Conservation (phyloP, 2,797 vertebrate genomes). For the Sebastes vulpes region DNA sequence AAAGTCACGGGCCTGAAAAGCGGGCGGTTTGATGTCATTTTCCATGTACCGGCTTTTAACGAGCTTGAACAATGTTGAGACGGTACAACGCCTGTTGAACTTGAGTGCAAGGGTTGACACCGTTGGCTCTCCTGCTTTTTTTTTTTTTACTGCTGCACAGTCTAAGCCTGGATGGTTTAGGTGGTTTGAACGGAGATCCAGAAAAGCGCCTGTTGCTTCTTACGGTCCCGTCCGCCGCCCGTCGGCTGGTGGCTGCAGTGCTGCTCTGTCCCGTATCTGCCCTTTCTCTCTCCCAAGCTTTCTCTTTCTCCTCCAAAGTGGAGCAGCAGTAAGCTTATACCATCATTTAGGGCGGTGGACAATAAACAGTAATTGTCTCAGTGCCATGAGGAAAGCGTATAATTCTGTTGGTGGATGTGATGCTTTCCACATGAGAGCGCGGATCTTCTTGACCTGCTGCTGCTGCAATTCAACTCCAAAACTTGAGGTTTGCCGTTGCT, state of each 20-base stretch:
- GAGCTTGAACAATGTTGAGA: slow-evolving; percentile 60
- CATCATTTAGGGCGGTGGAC: slow-evolving; percentile 72
- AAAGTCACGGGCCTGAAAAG: slow-evolving; percentile 69
- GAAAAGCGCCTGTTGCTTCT: slow-evolving; percentile 45
- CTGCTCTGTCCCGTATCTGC: slow-evolving; percentile 58
- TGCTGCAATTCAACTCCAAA: slow-evolving; percentile 63
- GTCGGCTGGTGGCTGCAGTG: slow-evolving; percentile 34
- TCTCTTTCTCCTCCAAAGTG: slow-evolving; percentile 52
- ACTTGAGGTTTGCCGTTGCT: slow-evolving; percentile 62
- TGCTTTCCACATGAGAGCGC: slow-evolving; percentile 79
- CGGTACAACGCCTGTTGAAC: slow-evolving; percentile 47
- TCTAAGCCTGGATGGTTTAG: slow-evolving; percentile 31
- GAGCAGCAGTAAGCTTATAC: slow-evolving; percentile 67
- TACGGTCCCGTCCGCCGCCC: slow-evolving; percentile 30
- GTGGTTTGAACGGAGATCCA: slow-evolving; percentile 64
- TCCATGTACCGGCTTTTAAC: slow-evolving; percentile 70
- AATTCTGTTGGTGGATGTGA: slow-evolving; percentile 77
- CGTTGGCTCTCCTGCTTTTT: slow-evolving; percentile 33
- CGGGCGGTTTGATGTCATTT: slow-evolving; percentile 72
- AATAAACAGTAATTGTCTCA: slow-evolving; percentile 78
- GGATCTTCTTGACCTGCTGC: slow-evolving; percentile 70
- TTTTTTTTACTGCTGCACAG: slow-evolving; percentile 7
- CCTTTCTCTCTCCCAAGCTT: slow-evolving; percentile 40
- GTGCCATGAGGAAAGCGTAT: slow-evolving; percentile 74
- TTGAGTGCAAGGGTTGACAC: slow-evolving; percentile 53